Evolutionary conservation across 2,888 invertebrate genomes (phyloP).

Genomic region (Agrilus mali): DNA sequence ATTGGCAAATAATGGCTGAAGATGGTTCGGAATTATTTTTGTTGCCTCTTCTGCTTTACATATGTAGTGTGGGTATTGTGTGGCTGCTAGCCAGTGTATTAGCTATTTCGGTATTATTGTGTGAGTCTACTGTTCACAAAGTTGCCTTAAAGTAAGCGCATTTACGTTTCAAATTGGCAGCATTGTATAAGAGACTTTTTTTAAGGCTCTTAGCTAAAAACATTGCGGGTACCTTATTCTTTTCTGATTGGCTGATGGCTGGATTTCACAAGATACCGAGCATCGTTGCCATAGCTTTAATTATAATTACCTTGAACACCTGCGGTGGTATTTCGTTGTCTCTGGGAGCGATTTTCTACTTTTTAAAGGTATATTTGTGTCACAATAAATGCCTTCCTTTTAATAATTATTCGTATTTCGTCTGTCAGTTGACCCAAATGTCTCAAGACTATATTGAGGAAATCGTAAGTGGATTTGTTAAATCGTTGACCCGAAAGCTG

Average conservation of each 20-base stretch:
- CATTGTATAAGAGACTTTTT: conserved; percentile 11
- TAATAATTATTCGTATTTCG: conserved; percentile 15
- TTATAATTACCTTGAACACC: conserved; percentile 50
- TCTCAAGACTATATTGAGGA: conserved; percentile 63
- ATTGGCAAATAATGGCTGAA: conserved; percentile 22
- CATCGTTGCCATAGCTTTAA: conserved; percentile 48
- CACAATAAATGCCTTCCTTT: not conserved
- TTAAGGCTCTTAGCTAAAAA: conserved; percentile 37
- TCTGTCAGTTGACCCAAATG: conserved; percentile 55
- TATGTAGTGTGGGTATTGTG: conserved; percentile 47
- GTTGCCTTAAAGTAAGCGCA: conserved; percentile 46
- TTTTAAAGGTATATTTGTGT: conserved; percentile 46
- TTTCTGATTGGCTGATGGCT: conserved; percentile 51
- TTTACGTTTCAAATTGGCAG: conserved; percentile 9
- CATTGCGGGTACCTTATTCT: conserved; percentile 33
- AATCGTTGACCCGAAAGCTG: conserved; percentile 17
- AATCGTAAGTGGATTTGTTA: conserved; percentile 22
- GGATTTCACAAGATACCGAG: conserved; percentile 58
- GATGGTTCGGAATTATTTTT: conserved; percentile 34
- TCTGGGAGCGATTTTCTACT: conserved; percentile 53
- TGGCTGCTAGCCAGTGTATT: conserved; percentile 41
- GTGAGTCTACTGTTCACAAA: conserved; percentile 57
- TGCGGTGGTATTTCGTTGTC: conserved; percentile 63
- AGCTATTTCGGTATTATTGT: conserved; percentile 46
- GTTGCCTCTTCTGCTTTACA: conserved; percentile 47